These are phyloP conservation scores for Sebastes ruberrimus DNA, from an alignment of 2,797 vertebrate genomes.

Conservation along the genomic window DNA sequence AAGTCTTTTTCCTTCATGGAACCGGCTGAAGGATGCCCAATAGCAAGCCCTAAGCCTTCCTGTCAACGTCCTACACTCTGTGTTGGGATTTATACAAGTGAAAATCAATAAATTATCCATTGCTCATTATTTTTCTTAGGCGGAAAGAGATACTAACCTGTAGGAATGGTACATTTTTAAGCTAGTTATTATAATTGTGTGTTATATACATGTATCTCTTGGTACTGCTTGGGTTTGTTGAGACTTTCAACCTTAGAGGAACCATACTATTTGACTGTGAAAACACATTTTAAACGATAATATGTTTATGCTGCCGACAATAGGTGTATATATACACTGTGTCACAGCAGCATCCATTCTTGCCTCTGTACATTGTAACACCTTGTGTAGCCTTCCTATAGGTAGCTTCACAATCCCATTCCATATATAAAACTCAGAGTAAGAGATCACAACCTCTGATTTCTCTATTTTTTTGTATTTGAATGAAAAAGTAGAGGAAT, in stretches of 20 bases:
- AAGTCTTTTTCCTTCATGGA: conserved; percentile 10
- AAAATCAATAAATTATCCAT: background rate
- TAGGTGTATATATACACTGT: too few relatives aligned
- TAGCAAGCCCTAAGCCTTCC: background rate
- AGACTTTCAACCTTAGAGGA: background rate
- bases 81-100: background rate
- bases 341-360: background rate
- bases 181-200: background rate
- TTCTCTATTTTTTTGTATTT: background rate
- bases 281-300: background rate
- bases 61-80: background rate
- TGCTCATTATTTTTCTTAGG: background rate
- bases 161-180: background rate
- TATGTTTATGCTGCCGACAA: background rate
- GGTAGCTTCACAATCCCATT: background rate
- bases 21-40: conserved; percentile 9
- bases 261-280: too few relatives aligned
- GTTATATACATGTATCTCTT: background rate
- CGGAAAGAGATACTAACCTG: background rate
- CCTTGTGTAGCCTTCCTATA: background rate
- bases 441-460: background rate
- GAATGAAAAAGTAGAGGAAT: background rate
- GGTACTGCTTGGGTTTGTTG: background rate
- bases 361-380: background rate
- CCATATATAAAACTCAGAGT: background rate